Percentiles rank a stretch among this genome's conserved stretches.
phyloP scores from a whole-genome alignment of 2,797 vertebrate genomes.

The Streptopelia turtur region DNA sequence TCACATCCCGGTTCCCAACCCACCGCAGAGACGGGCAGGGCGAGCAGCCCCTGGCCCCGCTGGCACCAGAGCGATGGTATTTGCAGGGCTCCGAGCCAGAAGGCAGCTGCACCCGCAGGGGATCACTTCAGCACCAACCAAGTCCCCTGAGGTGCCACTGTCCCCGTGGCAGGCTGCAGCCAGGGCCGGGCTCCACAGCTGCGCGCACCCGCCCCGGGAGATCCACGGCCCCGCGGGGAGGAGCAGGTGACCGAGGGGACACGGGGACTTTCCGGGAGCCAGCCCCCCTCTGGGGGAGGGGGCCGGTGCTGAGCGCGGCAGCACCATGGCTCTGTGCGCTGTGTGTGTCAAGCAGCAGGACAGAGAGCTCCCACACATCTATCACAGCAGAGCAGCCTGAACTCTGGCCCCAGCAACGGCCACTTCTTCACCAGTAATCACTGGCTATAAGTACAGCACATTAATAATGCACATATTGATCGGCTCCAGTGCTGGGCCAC shows the following conservation, averaged over 20 bases:
- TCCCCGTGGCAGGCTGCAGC: not conserved
- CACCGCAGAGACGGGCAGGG: not conserved
- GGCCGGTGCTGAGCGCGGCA: not conserved
- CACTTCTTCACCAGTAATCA: constrained; percentile 34
- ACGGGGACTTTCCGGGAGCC: not conserved
- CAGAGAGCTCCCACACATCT: not conserved
- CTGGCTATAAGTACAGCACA: not conserved
- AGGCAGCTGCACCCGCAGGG: not conserved
- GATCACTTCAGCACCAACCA: not conserved
- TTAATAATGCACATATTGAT: constrained; percentile 18
- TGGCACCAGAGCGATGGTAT: fast-evolving
- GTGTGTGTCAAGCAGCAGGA: not conserved
- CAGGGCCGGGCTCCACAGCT: not conserved
- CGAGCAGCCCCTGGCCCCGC: not conserved
- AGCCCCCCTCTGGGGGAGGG: not conserved
- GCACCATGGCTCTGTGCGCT: fast-evolving
- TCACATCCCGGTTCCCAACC: not conserved
- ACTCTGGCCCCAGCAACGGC: constrained; percentile 18
- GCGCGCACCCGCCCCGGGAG: fast-evolving
- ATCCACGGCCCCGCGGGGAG: fast-evolving
- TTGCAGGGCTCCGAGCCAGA: not conserved
- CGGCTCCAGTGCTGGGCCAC: not conserved
- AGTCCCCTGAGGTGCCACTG: not conserved
- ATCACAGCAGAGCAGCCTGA: constrained; percentile 28
- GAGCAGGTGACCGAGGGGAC: fast-evolving